Percentiles rank a stretch among this genome's conserved stretches.
Conservation (phyloP, 2,113 vertebrate genomes). For the Python bivittatus region DNA sequence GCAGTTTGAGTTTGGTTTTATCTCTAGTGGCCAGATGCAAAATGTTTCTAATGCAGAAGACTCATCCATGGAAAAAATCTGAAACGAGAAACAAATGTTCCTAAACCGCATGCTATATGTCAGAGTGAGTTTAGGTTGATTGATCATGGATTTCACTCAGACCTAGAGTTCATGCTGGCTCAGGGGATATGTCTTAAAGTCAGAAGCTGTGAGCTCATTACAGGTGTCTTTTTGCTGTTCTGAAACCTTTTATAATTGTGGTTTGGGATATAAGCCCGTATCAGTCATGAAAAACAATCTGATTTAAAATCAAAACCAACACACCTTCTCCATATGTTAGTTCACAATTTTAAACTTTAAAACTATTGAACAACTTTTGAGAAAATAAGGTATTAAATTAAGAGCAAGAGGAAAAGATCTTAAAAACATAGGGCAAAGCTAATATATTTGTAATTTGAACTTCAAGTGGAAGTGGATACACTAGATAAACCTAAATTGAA, state of each 20-base stretch:
- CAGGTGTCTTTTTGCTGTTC: neutral
- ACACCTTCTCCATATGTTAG: neutral
- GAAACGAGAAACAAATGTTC: neutral
- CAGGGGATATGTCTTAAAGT: slow-evolving; percentile 14
- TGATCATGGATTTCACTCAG: neutral
- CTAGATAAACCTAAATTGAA: neutral
- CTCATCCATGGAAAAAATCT: neutral
- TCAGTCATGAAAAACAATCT: neutral
- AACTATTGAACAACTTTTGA: neutral
- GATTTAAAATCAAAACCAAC: slow-evolving; percentile 2
- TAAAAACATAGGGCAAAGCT: neutral
- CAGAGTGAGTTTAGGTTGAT: slow-evolving; percentile 23
- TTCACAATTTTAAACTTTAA: neutral
- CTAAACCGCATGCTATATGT: neutral
- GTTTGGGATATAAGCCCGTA: slow-evolving; percentile 4
- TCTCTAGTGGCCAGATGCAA: slow-evolving; percentile 15
- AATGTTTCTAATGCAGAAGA: neutral
- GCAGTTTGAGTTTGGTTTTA: neutral
- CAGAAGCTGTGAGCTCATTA: slow-evolving; percentile 13
- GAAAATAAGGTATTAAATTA: neutral
- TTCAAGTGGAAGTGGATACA: neutral
- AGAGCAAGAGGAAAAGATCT: neutral
- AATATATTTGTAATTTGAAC: neutral
- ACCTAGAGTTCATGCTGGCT: slow-evolving; percentile 16
- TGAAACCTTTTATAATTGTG: neutral